A percentile compares a stretch with the other conserved stretches of the same genome.
Evolutionary conservation across 2,888 invertebrate genomes (phyloP).

Genomic region (Allygus modestus): DNA sequence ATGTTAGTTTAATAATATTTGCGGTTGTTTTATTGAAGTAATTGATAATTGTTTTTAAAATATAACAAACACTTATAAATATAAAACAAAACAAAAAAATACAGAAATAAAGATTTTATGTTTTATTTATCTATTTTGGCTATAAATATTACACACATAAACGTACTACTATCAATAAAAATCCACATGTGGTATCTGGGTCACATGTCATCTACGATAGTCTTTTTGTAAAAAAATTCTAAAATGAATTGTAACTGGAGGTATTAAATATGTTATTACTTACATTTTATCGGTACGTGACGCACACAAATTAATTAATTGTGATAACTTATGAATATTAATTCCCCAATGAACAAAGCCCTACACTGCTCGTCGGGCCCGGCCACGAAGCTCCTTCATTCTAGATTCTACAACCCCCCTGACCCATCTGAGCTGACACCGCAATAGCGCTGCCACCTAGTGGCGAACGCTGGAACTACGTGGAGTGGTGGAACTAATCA

Average conservation of each 20-base stretch:
- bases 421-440: neutral
- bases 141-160: neutral
- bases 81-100: too few species aligned
- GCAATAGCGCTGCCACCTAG: neutral
- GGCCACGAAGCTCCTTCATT: neutral
- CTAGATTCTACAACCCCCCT: neutral
- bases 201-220: neutral
- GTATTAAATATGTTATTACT: neutral
- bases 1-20: too few species aligned
- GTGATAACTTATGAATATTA: slow-evolving; percentile 14
- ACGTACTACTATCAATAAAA: slow-evolving; percentile 15
- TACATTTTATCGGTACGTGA: neutral
- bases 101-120: too few species aligned
- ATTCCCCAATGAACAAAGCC: neutral
- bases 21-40: too few species aligned
- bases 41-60: too few species aligned
- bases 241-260: neutral
- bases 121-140: too few species aligned
- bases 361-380: neutral
- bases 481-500: neutral
- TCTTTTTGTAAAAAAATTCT: neutral
- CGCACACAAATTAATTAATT: neutral
- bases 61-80: too few species aligned
- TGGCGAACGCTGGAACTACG: neutral
- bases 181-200: slow-evolving; percentile 21